These are phyloP conservation scores for Melanotaenia duboulayi DNA, from an alignment of 2,113 vertebrate genomes.

Conservation along the genomic window DNA sequence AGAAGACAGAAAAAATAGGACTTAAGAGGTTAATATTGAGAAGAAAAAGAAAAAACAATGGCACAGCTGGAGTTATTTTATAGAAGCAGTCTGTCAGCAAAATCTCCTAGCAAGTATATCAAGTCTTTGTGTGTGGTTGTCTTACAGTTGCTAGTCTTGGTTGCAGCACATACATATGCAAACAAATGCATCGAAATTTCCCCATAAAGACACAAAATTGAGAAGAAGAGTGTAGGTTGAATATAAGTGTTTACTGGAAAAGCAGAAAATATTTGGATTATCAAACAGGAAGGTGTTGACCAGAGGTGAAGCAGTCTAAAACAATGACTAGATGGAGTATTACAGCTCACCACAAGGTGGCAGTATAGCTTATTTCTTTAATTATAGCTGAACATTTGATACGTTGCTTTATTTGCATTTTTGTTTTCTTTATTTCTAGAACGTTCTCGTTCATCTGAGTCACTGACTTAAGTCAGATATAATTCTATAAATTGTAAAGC, in stretches of 20 bases:
- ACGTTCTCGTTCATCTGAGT: background rate
- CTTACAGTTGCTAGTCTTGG: background rate
- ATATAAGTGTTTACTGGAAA: background rate
- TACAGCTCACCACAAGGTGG: background rate
- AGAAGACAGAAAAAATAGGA: no score
- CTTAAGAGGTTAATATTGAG: no score
- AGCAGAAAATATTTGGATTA: background rate
- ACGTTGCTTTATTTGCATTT: no score
- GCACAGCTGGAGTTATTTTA: background rate
- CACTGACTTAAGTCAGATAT: background rate
- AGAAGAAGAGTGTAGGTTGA: background rate
- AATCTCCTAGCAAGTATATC: no score
- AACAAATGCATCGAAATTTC: background rate
- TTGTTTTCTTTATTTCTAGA: background rate
- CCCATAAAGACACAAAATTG: no score
- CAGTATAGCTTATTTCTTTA: background rate
- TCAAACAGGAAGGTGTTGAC: no score
- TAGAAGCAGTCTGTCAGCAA: background rate
- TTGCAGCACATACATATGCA: background rate
- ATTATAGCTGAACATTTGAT: background rate
- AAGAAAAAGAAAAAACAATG: background rate
- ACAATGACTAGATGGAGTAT: background rate
- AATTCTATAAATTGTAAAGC: background rate
- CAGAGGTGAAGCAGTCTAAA: background rate
- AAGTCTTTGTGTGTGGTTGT: background rate